These are phyloP conservation scores for mouse (Mus musculus) DNA, from an alignment of 2,113 vertebrate genomes.

Conservation along the genomic window DNA sequence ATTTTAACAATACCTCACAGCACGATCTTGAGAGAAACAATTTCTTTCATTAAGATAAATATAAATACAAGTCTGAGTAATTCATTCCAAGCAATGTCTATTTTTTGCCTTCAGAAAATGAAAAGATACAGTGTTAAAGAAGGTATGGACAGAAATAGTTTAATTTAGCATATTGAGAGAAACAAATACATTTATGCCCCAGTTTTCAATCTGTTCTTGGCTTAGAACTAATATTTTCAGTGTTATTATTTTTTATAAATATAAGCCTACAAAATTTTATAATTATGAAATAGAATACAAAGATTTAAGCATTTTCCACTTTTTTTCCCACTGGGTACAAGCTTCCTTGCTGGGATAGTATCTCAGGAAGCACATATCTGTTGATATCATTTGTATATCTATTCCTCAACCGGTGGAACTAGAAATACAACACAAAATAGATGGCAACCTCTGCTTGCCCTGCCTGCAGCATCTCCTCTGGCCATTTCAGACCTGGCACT, in stretches of 20 bases:
- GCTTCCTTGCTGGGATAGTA: background rate
- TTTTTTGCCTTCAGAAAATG: background rate
- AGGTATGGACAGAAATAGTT: background rate
- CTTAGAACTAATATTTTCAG: background rate
- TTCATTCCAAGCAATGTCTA: background rate
- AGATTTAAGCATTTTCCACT: background rate
- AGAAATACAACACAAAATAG: background rate
- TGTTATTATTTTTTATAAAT: background rate
- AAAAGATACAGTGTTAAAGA: background rate
- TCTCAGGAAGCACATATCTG: no score
- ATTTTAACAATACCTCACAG: background rate
- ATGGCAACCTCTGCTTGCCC: background rate
- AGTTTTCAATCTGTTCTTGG: background rate
- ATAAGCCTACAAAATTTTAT: background rate
- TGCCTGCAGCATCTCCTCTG: slow-evolving; percentile 65
- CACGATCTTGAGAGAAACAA: background rate
- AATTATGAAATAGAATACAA: background rate
- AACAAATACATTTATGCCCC: background rate
- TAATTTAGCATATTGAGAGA: background rate
- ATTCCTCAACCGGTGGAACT: background rate
- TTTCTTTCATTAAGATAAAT: background rate
- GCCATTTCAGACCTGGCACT: slow-evolving; percentile 46
- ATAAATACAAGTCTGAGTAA: background rate
- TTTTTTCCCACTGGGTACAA: background rate
- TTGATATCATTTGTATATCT: background rate